These are phyloP conservation scores for Cydia fagiglandana DNA, from an alignment of 1,140 invertebrate genomes.

Conservation along the genomic window DNA sequence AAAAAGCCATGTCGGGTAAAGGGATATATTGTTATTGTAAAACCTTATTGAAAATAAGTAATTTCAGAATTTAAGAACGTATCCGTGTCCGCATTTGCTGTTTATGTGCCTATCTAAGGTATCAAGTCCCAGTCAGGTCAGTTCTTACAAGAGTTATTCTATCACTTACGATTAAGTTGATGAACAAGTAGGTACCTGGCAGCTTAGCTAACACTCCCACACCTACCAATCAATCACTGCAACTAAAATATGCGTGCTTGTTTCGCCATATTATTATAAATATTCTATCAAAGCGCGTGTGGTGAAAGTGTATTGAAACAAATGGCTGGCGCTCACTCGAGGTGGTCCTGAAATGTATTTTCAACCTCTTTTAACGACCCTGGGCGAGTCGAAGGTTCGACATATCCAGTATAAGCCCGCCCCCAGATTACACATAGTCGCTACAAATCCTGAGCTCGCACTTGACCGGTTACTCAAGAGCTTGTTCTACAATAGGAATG, in stretches of 20 bases:
- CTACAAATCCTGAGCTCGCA: neutral
- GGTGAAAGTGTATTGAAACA: constrained; percentile 31
- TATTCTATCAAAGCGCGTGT: constrained; percentile 7
- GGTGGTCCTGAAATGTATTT: constrained; percentile 21
- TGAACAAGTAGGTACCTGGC: neutral
- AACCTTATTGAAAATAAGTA: no score
- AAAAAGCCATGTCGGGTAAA: no score
- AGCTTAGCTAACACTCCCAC: neutral
- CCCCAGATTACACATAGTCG: neutral
- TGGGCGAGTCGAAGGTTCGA: neutral
- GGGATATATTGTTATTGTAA: no score
- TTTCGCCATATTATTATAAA: constrained; percentile 28
- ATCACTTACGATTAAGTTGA: neutral
- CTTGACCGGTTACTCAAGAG: neutral
- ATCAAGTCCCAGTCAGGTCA: no score
- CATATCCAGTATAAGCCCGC: neutral
- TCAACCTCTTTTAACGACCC: neutral
- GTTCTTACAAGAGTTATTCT: no score
- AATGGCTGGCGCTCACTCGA: constrained; percentile 19
- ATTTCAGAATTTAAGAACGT: no score
- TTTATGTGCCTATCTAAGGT: no score
- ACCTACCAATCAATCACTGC: constrained; percentile 14
- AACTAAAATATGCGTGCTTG: constrained; percentile 21
- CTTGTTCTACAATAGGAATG: neutral
- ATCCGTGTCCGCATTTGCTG: no score